Evolutionary conservation across 2,113 vertebrate species (phyloP), one percentile per base, ranked within the genome.

Genomic region (Pseudois nayaur): DNA sequence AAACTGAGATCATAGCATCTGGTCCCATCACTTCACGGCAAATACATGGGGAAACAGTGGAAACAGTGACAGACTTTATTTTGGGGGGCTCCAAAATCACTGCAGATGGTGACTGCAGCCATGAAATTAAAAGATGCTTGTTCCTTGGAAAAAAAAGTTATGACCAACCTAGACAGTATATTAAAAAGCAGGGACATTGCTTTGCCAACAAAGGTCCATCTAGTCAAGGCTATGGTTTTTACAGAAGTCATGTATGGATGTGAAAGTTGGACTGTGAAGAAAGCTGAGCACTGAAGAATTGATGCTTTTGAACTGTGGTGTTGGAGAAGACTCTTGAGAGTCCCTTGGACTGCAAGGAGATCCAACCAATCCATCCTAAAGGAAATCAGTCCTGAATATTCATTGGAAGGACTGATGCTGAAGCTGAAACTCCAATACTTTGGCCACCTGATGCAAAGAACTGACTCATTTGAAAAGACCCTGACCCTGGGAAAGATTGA

Each of bases 271-370:
- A 10, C 17, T 36, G 0, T 36, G 0, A 36, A 67, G 33, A 67
- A 36, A 3, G 8, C 2, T 21, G 8, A 67, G 62, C 1, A 1
- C 3, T 1, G 1, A 36, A 36, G 17, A 71, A 36, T 21, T 36
- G 64, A 71, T 11, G 4, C 1, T 71, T 71, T 71, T 36, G 64
- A 71, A 71, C 8, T 36, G n/a, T 36, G 64, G 8, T 36, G 9
- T 36, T 36, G n/a, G n/a, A 71, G 64, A 71, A 71, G 17, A 71
- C 64, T 36, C 17, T 71, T 71, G 64, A 36, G 64, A 71, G 17
- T 36, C 64, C 64, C 64, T 71, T 71, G 64, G 64, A 71, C n/a
- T 36, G 33, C 64, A 3, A 11, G 64, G 33, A 67, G 17, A 67
- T 10, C 64, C 33, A 67, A 10, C 33, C 64, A 67, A 17, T 21